A percentile compares a stretch with the other conserved stretches of the same genome.
These are phyloP conservation scores for Muraenolepis orangiensis DNA, from an alignment of 2,797 vertebrate species.

Conservation along the genomic window DNA sequence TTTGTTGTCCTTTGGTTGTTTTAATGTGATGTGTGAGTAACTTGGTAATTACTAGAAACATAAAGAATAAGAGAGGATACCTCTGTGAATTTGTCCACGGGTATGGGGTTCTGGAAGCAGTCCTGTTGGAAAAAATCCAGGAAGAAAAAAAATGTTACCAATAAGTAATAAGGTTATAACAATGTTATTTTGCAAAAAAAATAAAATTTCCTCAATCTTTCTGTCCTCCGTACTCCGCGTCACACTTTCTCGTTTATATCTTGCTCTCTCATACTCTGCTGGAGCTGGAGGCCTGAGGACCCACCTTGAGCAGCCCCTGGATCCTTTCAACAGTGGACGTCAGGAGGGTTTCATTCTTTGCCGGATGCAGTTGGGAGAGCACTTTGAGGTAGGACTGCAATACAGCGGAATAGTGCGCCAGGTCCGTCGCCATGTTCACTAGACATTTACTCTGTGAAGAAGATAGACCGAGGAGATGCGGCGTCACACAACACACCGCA, in stretches of 20 bases:
- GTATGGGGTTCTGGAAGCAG: neutral
- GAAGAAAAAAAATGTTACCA: too few relatives aligned
- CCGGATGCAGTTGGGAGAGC: neutral
- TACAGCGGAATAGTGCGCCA: constrained; percentile 66
- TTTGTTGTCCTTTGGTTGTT: too few relatives aligned
- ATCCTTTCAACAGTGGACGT: constrained; percentile 30
- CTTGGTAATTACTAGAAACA: neutral
- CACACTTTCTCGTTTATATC: neutral
- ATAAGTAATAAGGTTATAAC: neutral
- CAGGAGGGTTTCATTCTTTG: constrained; percentile 22
- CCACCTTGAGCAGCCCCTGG: constrained; percentile 41
- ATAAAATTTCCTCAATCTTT: too few relatives aligned
- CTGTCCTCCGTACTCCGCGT: neutral
- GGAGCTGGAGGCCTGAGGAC: constrained; percentile 19
- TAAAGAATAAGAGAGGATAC: neutral
- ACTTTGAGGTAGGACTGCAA: constrained; percentile 47
- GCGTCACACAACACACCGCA: neutral
- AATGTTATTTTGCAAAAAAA: neutral
- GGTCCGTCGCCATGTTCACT: constrained; percentile 76
- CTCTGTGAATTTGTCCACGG: neutral
- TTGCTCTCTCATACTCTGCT: constrained; percentile 17
- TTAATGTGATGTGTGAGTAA: too few relatives aligned
- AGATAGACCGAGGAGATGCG: neutral
- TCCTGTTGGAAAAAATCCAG: neutral
- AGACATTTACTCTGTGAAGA: constrained; percentile 77